These are phyloP conservation scores for Nysson spinosus DNA, from an alignment of 2,888 invertebrate genomes.

Conservation along the genomic window DNA sequence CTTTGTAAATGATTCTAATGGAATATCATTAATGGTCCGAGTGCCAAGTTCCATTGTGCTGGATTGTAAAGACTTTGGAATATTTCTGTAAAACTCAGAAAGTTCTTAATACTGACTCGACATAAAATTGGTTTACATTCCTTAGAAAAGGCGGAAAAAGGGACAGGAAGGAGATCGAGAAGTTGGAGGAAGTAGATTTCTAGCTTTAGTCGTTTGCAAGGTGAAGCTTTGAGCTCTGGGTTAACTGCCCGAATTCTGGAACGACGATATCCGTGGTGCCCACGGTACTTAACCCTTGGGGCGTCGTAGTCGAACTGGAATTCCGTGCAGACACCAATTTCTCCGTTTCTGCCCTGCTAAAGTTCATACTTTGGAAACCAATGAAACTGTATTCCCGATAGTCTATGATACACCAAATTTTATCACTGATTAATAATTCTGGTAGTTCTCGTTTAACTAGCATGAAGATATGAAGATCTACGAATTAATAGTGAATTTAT, in stretches of 20 bases:
- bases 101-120: slow-evolving; percentile 12
- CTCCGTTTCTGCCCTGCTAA: slow-evolving; percentile 26
- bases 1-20: no score
- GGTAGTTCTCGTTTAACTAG: no score
- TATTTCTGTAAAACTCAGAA: no score
- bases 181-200: slow-evolving; percentile 45
- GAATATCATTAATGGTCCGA: no score
- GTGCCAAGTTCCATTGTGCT: no score
- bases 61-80: no score
- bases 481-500: no score
- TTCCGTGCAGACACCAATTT: slow-evolving; percentile 41
- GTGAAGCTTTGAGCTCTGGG: slow-evolving; percentile 39
- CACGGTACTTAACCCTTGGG: slow-evolving; percentile 43
- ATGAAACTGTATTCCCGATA: slow-evolving; percentile 23
- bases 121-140: slow-evolving; percentile 31
- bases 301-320: slow-evolving; percentile 45
- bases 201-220: slow-evolving; percentile 44
- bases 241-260: slow-evolving; percentile 45
- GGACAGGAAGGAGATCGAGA: slow-evolving; percentile 32
- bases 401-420: slow-evolving; percentile 3
- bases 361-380: slow-evolving; percentile 16
- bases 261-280: slow-evolving; percentile 44
- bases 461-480: no score
- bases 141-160: background rate
- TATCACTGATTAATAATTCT: slow-evolving; percentile 15